Evolutionary conservation across 2,888 invertebrate species (phyloP).

Genomic region (Petrophora chlorosata): DNA sequence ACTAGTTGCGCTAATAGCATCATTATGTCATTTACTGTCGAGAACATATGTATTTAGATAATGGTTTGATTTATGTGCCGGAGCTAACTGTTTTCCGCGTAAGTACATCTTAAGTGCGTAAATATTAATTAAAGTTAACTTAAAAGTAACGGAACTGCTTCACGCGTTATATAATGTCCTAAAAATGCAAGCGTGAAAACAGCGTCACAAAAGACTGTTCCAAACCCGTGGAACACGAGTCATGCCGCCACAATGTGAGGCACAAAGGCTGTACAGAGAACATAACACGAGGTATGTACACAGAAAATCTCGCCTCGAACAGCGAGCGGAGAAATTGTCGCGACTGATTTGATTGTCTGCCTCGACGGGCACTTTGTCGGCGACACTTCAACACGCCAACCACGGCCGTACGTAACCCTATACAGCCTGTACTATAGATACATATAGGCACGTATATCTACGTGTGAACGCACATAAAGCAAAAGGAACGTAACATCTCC

Average conservation of each 20-base stretch:
- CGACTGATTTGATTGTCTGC: slow-evolving; percentile 70
- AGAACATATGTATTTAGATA: slow-evolving; percentile 28
- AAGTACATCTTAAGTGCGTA: slow-evolving; percentile 13
- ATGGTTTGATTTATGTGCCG: slow-evolving; percentile 24
- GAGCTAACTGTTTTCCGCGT: slow-evolving; percentile 22
- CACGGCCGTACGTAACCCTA: slow-evolving; percentile 15
- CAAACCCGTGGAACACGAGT: slow-evolving; percentile 28
- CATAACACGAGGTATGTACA: slow-evolving; percentile 43
- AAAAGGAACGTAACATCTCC: slow-evolving; percentile 26
- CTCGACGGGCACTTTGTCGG: slow-evolving; percentile 70
- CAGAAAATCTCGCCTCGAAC: slow-evolving; percentile 32
- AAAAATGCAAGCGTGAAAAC: slow-evolving; percentile 7
- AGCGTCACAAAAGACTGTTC: slow-evolving; percentile 18
- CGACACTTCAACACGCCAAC: slow-evolving; percentile 31
- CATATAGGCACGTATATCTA: not conserved
- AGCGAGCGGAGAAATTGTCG: slow-evolving; percentile 56
- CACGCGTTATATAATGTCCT: too few relatives aligned
- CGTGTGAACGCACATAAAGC: slow-evolving; percentile 26
- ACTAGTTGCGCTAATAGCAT: slow-evolving; percentile 28
- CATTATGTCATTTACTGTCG: slow-evolving; percentile 35
- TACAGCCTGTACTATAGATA: slow-evolving; percentile 6
- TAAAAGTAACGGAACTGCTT: slow-evolving; percentile 1
- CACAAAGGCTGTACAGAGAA: slow-evolving; percentile 32
- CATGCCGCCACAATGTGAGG: slow-evolving; percentile 15
- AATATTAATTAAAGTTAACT: slow-evolving; percentile 1